Base-by-base conservation (phyloP, 2,113 vertebrate species). In the Monopterus albus region DNA sequence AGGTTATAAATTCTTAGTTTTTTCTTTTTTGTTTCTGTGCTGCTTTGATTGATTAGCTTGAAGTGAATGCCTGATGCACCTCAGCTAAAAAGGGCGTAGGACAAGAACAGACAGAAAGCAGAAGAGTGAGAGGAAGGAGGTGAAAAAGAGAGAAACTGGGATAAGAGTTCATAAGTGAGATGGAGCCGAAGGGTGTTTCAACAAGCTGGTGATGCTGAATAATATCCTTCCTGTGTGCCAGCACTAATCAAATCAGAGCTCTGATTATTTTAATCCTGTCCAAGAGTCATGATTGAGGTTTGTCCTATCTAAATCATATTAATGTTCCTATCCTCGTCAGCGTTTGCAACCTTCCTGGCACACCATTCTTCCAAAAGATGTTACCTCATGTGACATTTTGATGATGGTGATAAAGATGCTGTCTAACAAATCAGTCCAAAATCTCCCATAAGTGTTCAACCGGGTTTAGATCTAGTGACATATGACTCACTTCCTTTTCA, bases 211-310 rank as follows among this genome's bases (percentile, higher is more conserved):
- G 38, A 49, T 40, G 59, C 51, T 72, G 56, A 68, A 69, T 55
- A 55, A 72, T 35, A 61, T 72, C 70, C 59, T 33, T 46, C 52
- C 51, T 71, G 49, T 57, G 15, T 70, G 63, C 57, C 31, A 38
- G 49, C 31, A 5, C 71, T 72, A 64, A 81, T 79, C 58, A 70
- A 75, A 81, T 83, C 72, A 63, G 29, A 65, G 31, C 36, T 51
- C 18, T 68, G 58, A 70, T 87, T 74, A 73, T 78, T 71, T 25
- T 52, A 72, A 56, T 46, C 56, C 47, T 21, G 43, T 71, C 59
- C 45, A 38, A 43, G 50, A 39, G 13, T 53, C 50, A n/a, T 53
- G 52, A 77, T 52, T 56, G 58, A 64, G 23, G 18, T 49, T 29
- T 75, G 46, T 11, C 11, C 18, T 29, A 18, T 68, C 61, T 43